Evolutionary conservation across 2,888 invertebrate genomes (phyloP), one percentile per base, ranked within the genome.

Genomic region (Xestobium rufovillosum): DNA sequence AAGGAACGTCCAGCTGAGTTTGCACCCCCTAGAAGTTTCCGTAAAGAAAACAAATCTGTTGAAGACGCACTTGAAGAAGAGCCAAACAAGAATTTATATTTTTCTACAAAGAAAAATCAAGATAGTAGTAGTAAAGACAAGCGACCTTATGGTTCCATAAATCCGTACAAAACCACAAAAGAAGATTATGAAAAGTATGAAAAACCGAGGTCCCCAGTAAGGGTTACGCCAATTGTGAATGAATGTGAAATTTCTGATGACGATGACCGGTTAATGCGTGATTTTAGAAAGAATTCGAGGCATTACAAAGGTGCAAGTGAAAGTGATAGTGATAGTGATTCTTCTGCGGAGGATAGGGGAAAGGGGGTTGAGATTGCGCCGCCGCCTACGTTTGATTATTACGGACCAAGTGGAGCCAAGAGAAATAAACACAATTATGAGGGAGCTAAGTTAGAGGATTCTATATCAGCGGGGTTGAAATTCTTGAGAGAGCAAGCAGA

Each of bases 1-100:
- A 67, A 68, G 34, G 80, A 84, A 55, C 71, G 91, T 45, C 67
- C 70, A 14, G 56, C 71, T 1, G 88, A 90, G 60, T 92, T 92
- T 66, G 90, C 86, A 1, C 91, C 91, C 3, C 72, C 73, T 2
- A 33, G 42, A 8, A 14, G 42, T 3, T 58, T 53, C 35, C 42
- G 43, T 25, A 45, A 43, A 31, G 49, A 55, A 29, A 51, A 49
- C 33, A 44, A 48, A 33, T 33, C 36, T 8, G 10, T n/a, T 16
- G n/a, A 10, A 3, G n/a, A 6, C 6, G 27, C 11, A 27, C 28
- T 13, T 14, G 3, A 4, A 12, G 23, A 11, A 25, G 37, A 39
- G 9, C 19, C 13, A 2, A 44, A 52, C 39, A 56, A 55, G 38
- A 49, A 51, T 11, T 47, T 64, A 15, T 60, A 51, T 42, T 64